Evolutionary conservation across 2,113 vertebrate genomes (phyloP).

Genomic region (Bubalus kerabau): DNA sequence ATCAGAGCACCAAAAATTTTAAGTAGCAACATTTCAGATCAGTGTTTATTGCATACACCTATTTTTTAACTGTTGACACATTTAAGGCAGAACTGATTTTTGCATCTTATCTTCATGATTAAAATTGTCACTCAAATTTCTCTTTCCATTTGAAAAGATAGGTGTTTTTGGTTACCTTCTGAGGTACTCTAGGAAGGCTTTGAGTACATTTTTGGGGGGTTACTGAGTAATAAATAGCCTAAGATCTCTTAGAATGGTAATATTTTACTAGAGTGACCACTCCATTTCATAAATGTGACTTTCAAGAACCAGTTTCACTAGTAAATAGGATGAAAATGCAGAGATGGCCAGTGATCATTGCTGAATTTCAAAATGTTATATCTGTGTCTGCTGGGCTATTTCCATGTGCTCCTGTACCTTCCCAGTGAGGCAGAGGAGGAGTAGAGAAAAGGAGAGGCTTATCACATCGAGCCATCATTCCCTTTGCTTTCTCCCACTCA

Average conservation of each 20-base stretch:
- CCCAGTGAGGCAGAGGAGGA: neutral
- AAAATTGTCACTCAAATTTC: neutral
- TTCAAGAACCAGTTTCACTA: neutral
- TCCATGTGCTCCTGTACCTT: neutral
- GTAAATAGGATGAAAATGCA: neutral
- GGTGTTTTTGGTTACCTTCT: neutral
- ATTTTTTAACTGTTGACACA: neutral
- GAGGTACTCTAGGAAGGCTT: neutral
- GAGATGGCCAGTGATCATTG: neutral
- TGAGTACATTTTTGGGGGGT: neutral
- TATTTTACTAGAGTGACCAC: neutral
- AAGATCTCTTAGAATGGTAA: neutral
- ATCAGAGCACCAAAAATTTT: slow-evolving; percentile 1
- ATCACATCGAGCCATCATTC: neutral
- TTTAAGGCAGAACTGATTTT: neutral
- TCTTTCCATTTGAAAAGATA: neutral
- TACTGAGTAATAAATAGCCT: neutral
- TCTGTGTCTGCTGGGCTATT: neutral
- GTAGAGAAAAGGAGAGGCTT: neutral
- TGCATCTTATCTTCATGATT: neutral
- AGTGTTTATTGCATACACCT: neutral
- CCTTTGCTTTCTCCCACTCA: neutral
- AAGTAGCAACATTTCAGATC: neutral
- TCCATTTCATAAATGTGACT: neutral
- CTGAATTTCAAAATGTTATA: neutral